A percentile compares a stretch with the other conserved stretches of the same genome.
phyloP scores from a whole-genome alignment of 2,113 vertebrate species.

The Pycnonotus jocosus region DNA sequence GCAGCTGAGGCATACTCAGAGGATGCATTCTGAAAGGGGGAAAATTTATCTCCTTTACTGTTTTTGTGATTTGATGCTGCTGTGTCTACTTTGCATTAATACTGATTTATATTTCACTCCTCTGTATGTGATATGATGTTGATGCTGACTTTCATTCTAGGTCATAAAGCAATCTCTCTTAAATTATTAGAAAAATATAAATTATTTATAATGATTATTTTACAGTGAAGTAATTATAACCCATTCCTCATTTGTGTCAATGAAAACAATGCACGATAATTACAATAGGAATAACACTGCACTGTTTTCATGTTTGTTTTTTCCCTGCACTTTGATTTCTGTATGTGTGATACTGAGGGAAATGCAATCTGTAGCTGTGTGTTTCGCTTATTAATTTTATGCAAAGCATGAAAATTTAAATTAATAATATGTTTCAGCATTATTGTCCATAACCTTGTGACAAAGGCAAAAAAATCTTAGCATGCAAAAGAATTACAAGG shows the following conservation, averaged over 20 bases:
- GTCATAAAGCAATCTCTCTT: neutral
- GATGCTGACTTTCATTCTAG: neutral
- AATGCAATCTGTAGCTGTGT: neutral
- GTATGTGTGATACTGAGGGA: neutral
- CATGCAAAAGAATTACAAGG: neutral
- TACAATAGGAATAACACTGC: neutral
- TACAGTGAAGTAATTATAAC: neutral
- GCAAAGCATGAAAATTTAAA: neutral
- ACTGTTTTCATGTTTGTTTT: neutral
- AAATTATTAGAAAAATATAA: neutral
- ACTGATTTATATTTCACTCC: constrained; percentile 23
- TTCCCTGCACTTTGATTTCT: neutral
- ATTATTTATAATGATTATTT: neutral
- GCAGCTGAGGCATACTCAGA: neutral
- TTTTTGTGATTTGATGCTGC: constrained; percentile 17
- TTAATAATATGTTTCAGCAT: neutral
- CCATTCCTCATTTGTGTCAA: neutral
- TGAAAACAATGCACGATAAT: neutral
- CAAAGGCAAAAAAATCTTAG: neutral
- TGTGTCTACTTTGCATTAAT: constrained; percentile 8
- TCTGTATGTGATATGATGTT: neutral
- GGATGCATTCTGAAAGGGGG: neutral
- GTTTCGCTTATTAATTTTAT: neutral
- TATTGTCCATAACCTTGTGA: neutral
- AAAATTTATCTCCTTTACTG: neutral